phyloP scores from a whole-genome alignment of 2,888 invertebrate species.

The Calliopum simillimum region DNA sequence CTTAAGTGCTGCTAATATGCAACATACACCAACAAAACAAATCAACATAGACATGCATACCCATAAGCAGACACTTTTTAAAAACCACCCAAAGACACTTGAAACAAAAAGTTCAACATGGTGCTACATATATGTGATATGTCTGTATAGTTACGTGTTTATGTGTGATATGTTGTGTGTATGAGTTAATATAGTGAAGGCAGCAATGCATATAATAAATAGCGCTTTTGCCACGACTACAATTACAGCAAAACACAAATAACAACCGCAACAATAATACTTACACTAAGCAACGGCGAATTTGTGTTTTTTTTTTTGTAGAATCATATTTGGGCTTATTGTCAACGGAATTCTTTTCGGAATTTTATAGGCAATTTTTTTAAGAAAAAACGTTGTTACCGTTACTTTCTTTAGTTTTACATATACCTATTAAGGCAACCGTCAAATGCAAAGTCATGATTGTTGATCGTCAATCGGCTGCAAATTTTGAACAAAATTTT shows the following conservation, averaged over 20 bases:
- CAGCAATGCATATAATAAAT: slow-evolving; percentile 25
- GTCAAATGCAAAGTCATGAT: too few relatives aligned
- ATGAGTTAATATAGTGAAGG: neutral
- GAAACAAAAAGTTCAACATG: slow-evolving; percentile 13
- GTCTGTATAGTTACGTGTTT: too few relatives aligned
- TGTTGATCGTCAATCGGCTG: too few relatives aligned
- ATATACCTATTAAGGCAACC: too few relatives aligned
- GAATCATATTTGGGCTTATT: too few relatives aligned
- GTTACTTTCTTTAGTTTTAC: too few relatives aligned
- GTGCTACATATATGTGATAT: neutral
- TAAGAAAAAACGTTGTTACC: too few relatives aligned
- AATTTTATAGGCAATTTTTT: too few relatives aligned
- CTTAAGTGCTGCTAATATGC: slow-evolving; percentile 29
- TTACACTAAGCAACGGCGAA: too few relatives aligned
- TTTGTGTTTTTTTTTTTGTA: too few relatives aligned
- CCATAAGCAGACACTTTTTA: neutral
- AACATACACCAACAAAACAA: slow-evolving; percentile 6
- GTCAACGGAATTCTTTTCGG: too few relatives aligned
- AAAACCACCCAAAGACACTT: neutral
- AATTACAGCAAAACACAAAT: slow-evolving; percentile 23
- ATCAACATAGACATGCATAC: neutral
- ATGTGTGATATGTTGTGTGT: neutral
- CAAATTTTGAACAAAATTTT: too few relatives aligned
- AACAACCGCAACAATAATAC: slow-evolving; percentile 7
- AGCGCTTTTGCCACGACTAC: slow-evolving; percentile 5